Conservation (phyloP, 2,797 vertebrate genomes). For the Acanthornis magna region DNA sequence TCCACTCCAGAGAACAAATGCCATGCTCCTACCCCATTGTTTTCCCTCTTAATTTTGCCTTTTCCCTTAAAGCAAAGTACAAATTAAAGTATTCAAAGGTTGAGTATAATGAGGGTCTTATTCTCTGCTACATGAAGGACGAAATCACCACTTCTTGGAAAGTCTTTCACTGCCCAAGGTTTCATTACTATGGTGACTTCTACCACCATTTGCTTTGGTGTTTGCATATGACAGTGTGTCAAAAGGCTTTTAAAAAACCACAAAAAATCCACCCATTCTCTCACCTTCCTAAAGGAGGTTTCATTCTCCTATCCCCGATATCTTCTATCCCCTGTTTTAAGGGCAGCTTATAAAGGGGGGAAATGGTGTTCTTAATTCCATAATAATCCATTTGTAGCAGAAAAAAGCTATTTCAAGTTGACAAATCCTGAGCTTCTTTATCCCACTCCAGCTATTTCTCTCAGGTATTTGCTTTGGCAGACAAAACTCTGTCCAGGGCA, state of each 20-base stretch:
- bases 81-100: background rate
- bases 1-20: background rate
- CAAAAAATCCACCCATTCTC: background rate
- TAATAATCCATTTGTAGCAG: background rate
- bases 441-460: background rate
- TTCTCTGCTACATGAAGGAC: background rate
- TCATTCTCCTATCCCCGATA: background rate
- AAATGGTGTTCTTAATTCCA: background rate
- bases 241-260: background rate
- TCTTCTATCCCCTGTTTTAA: background rate
- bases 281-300: background rate
- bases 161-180: conserved; percentile 23
- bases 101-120: background rate
- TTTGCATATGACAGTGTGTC: background rate
- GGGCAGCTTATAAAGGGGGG: background rate
- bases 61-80: background rate
- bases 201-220: conserved; percentile 15
- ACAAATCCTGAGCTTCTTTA: background rate
- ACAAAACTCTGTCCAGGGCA: background rate
- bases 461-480: background rate
- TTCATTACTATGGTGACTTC: conserved; percentile 51
- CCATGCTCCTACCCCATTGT: background rate
- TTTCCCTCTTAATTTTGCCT: background rate
- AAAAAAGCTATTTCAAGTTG: background rate
- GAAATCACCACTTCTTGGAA: conserved; percentile 25